Percentiles rank a stretch among this genome's conserved stretches.
phyloP scores from a whole-genome alignment of 1,140 invertebrate genomes.

The Sarcophaga bullata region DNA sequence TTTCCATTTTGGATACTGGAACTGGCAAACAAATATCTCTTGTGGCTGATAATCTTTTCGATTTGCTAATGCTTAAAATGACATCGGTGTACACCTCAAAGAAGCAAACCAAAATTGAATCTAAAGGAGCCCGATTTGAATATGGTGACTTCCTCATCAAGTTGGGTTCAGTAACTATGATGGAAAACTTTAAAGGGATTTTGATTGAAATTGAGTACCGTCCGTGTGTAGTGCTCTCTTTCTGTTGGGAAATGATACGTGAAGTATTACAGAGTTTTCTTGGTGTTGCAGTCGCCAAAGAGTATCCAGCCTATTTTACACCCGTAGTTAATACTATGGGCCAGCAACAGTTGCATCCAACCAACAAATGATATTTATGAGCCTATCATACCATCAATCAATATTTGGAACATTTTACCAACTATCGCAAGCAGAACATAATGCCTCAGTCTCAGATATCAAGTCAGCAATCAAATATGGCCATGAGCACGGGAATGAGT shows the following conservation, averaged over 20 bases:
- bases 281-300: conserved; percentile 77
- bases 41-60: conserved; percentile 90
- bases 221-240: conserved; percentile 85
- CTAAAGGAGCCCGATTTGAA: conserved; percentile 92
- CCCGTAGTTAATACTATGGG: conserved; percentile 60
- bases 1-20: conserved; percentile 89
- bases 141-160: conserved; percentile 95
- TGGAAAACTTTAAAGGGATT: conserved; percentile 93
- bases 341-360: conserved; percentile 65
- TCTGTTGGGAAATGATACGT: conserved; percentile 90
- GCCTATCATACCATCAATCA: conserved; percentile 91
- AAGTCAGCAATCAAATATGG: background rate
- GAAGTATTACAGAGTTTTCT: conserved; percentile 94
- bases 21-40: conserved; percentile 82
- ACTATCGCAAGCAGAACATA: conserved; percentile 77
- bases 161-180: conserved; percentile 91
- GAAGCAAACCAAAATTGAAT: conserved; percentile 89
- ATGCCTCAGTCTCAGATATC: conserved; percentile 28
- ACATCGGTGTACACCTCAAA: conserved; percentile 87
- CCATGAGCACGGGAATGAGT: conserved; percentile 26
- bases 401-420: conserved; percentile 94
- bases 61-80: conserved; percentile 90
- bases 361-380: conserved; percentile 87
- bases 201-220: conserved; percentile 95
- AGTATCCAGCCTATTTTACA: conserved; percentile 73